Conservation (phyloP, 2,113 vertebrate species). For the Panthera uncia region DNA sequence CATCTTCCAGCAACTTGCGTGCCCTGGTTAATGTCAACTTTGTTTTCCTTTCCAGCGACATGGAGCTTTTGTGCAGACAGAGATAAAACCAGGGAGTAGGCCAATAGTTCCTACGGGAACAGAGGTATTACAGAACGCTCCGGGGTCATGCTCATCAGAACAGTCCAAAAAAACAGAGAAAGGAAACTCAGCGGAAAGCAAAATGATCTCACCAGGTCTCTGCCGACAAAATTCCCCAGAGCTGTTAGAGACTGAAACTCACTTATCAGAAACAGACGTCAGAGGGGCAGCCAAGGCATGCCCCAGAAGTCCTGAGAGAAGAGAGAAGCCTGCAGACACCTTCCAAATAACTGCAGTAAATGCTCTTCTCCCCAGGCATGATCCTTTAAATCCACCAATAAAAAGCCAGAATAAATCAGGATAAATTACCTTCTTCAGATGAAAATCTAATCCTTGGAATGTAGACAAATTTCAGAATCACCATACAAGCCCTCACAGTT, state of each 20-base stretch:
- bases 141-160: slow-evolving; percentile 74
- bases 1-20: slow-evolving; percentile 71
- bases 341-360: slow-evolving; percentile 63
- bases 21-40: slow-evolving; percentile 83
- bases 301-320: slow-evolving; percentile 73
- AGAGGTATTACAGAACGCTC: slow-evolving; percentile 78
- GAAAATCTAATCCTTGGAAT: slow-evolving; percentile 1
- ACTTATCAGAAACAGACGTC: slow-evolving; percentile 85
- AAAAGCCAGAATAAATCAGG: not conserved
- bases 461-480: not conserved
- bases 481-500: not conserved
- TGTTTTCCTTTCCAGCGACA: slow-evolving; percentile 85
- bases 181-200: slow-evolving; percentile 80
- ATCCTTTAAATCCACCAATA: slow-evolving; percentile 24
- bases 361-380: slow-evolving; percentile 55
- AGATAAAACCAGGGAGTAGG: slow-evolving; percentile 84
- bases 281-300: slow-evolving; percentile 75
- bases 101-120: slow-evolving; percentile 79
- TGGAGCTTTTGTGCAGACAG: slow-evolving; percentile 85
- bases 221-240: slow-evolving; percentile 83
- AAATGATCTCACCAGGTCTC: slow-evolving; percentile 84
- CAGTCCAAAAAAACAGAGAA: slow-evolving; percentile 79
- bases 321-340: slow-evolving; percentile 56
- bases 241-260: slow-evolving; percentile 81
- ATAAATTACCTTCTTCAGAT: not conserved